Evolutionary conservation across 2,888 invertebrate species (phyloP), one percentile per base, ranked within the genome.

Genomic region (Rotaria sp.): DNA sequence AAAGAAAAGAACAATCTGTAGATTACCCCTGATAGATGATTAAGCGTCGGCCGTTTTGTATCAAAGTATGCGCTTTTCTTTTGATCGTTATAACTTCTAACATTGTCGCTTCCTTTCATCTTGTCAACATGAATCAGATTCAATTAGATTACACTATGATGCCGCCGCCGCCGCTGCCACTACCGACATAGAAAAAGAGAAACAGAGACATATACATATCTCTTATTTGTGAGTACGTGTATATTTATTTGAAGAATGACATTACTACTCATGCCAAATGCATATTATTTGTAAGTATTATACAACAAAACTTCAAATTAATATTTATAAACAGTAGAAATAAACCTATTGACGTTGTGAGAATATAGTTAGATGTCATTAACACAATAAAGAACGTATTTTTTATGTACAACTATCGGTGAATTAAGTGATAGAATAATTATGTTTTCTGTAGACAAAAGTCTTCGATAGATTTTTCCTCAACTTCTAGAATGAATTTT

Each of bases 101-200:
- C 80, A n/a, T 45, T 26, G 45, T 35, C 80, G 80, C 21, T 26
- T 41, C 3, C n/a, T 80, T 45, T 80, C 26, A 80, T 80, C 80
- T 80, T 80, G 80, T 80, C 80, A 80, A 80, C 80, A 80, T 80
- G 80, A 45, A 80, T 45, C 80, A 80, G 45, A 80, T 80, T 80
- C 80, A 80, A 80, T 80, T 80, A 80, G 80, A 80, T 80, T 80
- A 80, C 45, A 45, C 45, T 80, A 80, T 80, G 26, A 45, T 80
- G 45, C 80, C 80, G 45, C 45, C 35, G 18, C 15, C 30, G 67
- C 13, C 55, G 55, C 55, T 26, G 10, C 26, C 52, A 24, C 5
- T 21, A 21, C 15, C 55, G 55, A 8, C 11, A 21, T 35, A 35
- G 5, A 67, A 21, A 57, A 30, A 67, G n/a, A 67, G 67, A 67